Conservation (phyloP, 1,140 invertebrate genomes). For the Hyles euphorbiae region DNA sequence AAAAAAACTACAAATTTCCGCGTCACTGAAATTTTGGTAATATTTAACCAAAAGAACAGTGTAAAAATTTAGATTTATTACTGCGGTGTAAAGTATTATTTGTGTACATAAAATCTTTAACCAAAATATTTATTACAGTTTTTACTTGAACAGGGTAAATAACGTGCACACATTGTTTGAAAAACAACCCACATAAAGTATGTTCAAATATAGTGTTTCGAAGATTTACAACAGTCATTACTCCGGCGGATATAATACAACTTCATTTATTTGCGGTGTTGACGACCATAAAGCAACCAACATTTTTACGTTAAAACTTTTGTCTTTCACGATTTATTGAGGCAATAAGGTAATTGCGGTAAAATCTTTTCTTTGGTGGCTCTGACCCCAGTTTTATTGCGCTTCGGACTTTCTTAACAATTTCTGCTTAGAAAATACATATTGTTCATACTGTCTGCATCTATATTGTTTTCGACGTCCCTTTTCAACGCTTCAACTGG, state of each 20-base stretch:
- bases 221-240: slow-evolving; percentile 15
- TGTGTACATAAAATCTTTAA: too few species aligned
- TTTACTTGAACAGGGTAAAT: too few species aligned
- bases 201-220: slow-evolving; percentile 13
- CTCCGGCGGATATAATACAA: background rate
- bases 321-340: slow-evolving; percentile 51
- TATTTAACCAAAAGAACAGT: background rate
- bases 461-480: slow-evolving; percentile 12
- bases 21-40: too few species aligned
- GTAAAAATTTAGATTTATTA: slow-evolving; percentile 13
- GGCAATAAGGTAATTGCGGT: slow-evolving; percentile 55
- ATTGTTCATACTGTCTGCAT: slow-evolving; percentile 25
- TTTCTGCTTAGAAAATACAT: slow-evolving; percentile 15
- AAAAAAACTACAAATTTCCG: slow-evolving; percentile 9
- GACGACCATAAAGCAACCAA: slow-evolving; percentile 48
- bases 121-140: too few species aligned
- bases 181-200: slow-evolving; percentile 9
- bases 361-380: slow-evolving; percentile 38
- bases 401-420: slow-evolving; percentile 27
- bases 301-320: slow-evolving; percentile 40
- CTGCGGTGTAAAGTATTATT: background rate
- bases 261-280: slow-evolving; percentile 43
- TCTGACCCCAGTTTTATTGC: slow-evolving; percentile 38
- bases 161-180: background rate
- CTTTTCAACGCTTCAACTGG: slow-evolving; percentile 19